Evolutionary conservation across 2,888 invertebrate species (phyloP), one percentile per base, ranked within the genome.

Genomic region (Mythimna vitellina): DNA sequence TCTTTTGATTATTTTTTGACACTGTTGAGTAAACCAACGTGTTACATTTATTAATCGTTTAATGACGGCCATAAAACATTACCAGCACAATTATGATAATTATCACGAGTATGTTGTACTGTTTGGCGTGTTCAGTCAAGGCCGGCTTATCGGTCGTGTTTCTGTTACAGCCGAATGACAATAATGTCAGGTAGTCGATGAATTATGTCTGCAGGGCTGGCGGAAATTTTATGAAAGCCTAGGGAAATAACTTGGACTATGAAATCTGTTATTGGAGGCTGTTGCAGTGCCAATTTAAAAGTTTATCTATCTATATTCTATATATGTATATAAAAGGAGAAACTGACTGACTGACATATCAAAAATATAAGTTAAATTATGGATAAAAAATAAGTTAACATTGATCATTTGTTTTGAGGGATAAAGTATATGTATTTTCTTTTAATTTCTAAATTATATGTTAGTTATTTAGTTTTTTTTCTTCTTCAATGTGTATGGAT

Each of bases 81-180:
- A 58, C 20, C 66, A 51, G 58, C 35, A 3, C 22, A 20, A 63
- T 66, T 57, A 76, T 57, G 49, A 65, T 66, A 67, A 70, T 70
- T 51, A 46, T 49, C 77, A 76, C 64, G 51, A 22, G 25, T 20
- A 20, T 38, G 57, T 22, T 80, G 62, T 54, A 32, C 32, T 64
- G 70, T 76, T 76, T 29, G 49, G 61, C 64, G 65, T 76, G 77
- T 51, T 64, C 49, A 54, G 71, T 78, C 82, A 78, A 70, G 66
- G 71, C 25, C 65, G 51, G 57, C 78, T 81, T 78, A 81, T 78
- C 82, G 58, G 74, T 67, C 51, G 53, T 64, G 35, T 82, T 64
- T 58, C 25, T 53, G 58, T 60, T 53, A 53, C 32, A 58, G 22
- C 35, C 7, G 20, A 80, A 66, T 66, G 29, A 63, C 46, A 56